Evolutionary conservation across 2,888 invertebrate genomes (phyloP).

Genomic region (Pyrgus malvae): DNA sequence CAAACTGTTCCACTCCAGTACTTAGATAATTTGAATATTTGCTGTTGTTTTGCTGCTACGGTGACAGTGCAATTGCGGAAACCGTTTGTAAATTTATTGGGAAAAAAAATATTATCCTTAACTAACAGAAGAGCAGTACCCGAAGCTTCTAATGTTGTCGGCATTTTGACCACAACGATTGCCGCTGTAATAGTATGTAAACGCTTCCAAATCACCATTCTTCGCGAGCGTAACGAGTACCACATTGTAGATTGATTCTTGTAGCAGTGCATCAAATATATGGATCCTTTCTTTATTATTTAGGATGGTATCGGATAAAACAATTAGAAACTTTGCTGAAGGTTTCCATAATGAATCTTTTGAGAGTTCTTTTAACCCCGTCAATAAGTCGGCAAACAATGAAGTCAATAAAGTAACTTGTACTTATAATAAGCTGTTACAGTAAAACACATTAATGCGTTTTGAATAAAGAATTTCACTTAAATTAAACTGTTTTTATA

Average conservation of each 20-base stretch:
- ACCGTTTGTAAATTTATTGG: constrained; percentile 6
- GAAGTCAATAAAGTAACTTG: no score
- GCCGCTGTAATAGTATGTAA: constrained; percentile 5
- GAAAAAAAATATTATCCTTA: neutral
- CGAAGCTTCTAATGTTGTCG: constrained; percentile 7
- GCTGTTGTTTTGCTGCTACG: constrained; percentile 2
- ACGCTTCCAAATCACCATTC: neutral
- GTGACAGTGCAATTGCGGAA: constrained; percentile 4
- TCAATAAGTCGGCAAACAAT: constrained; percentile 38
- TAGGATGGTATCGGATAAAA: constrained; percentile 31
- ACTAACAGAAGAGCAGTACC: constrained; percentile 7
- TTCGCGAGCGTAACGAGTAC: constrained; percentile 41
- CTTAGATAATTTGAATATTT: constrained; percentile 37
- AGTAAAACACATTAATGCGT: no score
- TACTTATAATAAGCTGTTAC: no score
- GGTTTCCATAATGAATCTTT: constrained; percentile 41
- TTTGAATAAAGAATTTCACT: no score
- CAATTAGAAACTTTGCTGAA: constrained; percentile 37
- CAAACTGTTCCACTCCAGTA: constrained; percentile 55
- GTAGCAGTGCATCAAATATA: constrained; percentile 42
- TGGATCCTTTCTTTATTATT: constrained; percentile 33
- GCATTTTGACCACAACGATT: constrained; percentile 9
- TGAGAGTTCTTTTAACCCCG: constrained; percentile 40
- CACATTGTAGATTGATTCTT: constrained; percentile 47
- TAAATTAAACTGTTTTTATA: no score